These are phyloP conservation scores for Myotis planiceps DNA, from an alignment of 2,797 vertebrate species.

Conservation along the genomic window DNA sequence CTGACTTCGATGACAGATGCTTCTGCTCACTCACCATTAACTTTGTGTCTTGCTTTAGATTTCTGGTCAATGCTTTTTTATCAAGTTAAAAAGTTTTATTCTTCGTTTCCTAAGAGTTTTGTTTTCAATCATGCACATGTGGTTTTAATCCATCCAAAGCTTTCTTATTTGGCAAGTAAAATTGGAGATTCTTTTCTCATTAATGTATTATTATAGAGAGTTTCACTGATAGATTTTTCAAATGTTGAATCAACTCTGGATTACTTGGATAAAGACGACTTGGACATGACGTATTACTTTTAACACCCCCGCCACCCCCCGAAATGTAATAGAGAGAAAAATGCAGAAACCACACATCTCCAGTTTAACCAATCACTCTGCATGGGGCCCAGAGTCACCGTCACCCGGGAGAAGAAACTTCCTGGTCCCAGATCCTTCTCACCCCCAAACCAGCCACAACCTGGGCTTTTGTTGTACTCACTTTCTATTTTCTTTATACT, in stretches of 20 bases:
- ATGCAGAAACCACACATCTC: background rate
- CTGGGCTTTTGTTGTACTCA: rapidly evolving
- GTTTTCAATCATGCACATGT: background rate
- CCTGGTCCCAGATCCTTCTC: too few relatives aligned
- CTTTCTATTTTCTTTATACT: background rate
- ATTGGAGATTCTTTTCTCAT: background rate
- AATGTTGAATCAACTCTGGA: background rate
- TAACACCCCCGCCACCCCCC: background rate
- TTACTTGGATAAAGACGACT: background rate
- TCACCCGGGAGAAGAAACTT: background rate
- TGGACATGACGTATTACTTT: background rate
- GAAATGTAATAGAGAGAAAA: background rate
- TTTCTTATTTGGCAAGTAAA: background rate
- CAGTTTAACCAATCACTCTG: rapidly evolving
- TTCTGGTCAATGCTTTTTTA: background rate
- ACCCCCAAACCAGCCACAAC: background rate
- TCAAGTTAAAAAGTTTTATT: background rate
- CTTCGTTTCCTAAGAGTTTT: background rate
- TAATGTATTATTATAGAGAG: background rate
- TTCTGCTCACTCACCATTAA: background rate
- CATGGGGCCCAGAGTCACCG: rapidly evolving
- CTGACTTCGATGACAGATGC: background rate
- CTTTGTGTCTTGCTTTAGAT: background rate
- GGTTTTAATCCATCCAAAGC: background rate
- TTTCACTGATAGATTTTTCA: background rate